phyloP scores from a whole-genome alignment of 2,797 vertebrate species.

The Megalops cyprinoides region DNA sequence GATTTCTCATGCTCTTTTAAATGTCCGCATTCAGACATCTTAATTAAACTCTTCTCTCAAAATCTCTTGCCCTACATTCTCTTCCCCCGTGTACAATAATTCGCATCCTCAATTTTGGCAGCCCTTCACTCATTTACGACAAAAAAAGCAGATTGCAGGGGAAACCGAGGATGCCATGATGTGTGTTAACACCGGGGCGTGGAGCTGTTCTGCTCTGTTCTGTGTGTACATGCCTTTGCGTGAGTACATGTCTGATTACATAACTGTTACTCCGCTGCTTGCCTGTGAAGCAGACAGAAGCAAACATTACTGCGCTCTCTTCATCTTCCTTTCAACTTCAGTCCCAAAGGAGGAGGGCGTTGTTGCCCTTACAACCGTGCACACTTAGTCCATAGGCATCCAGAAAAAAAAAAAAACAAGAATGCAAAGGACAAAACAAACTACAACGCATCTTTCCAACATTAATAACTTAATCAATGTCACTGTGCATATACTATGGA shows the following conservation, averaged over 20 bases:
- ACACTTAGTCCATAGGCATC: neutral
- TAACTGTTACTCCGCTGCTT: conserved; percentile 49
- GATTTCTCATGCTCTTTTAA: neutral
- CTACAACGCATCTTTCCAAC: neutral
- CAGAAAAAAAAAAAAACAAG: no score
- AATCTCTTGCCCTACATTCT: neutral
- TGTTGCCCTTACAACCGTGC: neutral
- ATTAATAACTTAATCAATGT: neutral
- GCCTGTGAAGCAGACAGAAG: conserved; percentile 48
- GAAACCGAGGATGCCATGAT: neutral
- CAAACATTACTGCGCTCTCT: neutral
- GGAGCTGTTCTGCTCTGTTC: conserved; percentile 41
- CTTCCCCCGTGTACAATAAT: neutral
- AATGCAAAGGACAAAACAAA: neutral
- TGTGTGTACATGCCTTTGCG: conserved; percentile 44
- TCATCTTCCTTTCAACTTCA: neutral
- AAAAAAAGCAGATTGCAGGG: neutral
- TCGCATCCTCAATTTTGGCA: neutral
- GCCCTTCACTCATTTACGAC: neutral
- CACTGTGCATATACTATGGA: neutral
- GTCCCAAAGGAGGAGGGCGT: neutral
- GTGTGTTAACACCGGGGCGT: conserved; percentile 37
- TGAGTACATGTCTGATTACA: conserved; percentile 36
- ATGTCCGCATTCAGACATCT: neutral
- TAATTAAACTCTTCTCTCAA: neutral